These are phyloP conservation scores for Alectoris magna DNA, from an alignment of 2,797 vertebrate genomes.

Conservation along the genomic window DNA sequence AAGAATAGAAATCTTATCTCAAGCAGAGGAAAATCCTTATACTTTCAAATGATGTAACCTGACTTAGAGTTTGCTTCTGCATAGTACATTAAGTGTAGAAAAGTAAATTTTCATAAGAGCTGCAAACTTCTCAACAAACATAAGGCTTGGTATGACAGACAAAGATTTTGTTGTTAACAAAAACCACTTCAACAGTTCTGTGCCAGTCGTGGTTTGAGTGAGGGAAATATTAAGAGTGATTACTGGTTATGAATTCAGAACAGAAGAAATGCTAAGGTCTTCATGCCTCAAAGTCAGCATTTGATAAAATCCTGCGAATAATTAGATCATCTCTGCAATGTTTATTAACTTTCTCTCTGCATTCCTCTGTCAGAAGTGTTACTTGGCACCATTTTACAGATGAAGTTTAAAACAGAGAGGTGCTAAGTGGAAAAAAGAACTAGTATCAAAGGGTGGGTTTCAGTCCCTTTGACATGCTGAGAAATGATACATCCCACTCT, in stretches of 20 bases:
- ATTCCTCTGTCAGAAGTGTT: neutral
- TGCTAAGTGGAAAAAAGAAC: slow-evolving; percentile 15
- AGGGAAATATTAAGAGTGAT: neutral
- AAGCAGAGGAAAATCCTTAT: neutral
- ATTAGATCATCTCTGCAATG: neutral
- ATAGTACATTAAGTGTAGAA: neutral
- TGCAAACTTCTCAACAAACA: neutral
- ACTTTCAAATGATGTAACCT: neutral
- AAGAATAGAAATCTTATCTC: neutral
- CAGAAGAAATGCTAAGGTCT: neutral
- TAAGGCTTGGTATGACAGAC: neutral
- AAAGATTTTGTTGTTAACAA: neutral
- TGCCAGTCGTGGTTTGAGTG: neutral
- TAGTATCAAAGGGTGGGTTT: neutral
- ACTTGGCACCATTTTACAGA: neutral
- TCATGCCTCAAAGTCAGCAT: neutral
- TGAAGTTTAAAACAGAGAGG: neutral
- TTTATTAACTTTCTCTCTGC: slow-evolving; percentile 3
- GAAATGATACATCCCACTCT: neutral
- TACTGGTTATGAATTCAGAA: neutral
- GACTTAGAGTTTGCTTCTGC: neutral
- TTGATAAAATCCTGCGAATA: neutral
- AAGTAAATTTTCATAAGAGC: neutral
- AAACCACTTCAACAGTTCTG: neutral
- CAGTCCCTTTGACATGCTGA: neutral